Evolutionary conservation across 2,113 vertebrate genomes (phyloP).

Genomic region (Corythornis vintsioides): DNA sequence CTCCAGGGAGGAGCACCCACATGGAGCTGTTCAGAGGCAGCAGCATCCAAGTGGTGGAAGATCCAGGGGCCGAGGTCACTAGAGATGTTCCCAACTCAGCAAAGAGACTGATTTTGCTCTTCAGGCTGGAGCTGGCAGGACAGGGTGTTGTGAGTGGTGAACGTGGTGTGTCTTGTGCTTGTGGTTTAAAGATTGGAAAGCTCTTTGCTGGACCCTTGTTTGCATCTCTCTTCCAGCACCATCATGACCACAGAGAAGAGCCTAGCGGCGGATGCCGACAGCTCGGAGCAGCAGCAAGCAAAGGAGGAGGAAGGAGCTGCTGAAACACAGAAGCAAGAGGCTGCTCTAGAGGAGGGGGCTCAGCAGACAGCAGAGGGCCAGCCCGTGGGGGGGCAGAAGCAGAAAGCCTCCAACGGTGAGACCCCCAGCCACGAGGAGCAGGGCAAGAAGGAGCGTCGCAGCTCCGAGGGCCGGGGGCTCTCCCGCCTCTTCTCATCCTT

Average conservation of each 20-base stretch:
- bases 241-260: constrained; percentile 97
- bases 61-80: rapidly evolving
- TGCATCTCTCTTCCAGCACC: constrained; percentile 66
- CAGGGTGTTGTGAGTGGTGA: not conserved
- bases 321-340: constrained; percentile 64
- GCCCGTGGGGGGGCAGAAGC: constrained; percentile 55
- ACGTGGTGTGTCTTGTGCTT: not conserved
- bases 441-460: constrained; percentile 76
- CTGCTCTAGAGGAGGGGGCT: constrained; percentile 43
- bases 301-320: constrained; percentile 75
- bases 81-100: not conserved
- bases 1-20: no score
- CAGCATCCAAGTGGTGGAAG: not conserved
- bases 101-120: not conserved
- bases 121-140: not conserved
- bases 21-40: not conserved
- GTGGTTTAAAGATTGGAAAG: not conserved
- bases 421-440: constrained; percentile 78
- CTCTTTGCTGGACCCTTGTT: not conserved
- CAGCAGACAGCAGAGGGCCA: constrained; percentile 29
- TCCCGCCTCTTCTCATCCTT: constrained; percentile 93
- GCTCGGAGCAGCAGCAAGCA: constrained; percentile 67
- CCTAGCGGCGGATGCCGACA: constrained; percentile 73
- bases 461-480: constrained; percentile 84
- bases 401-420: constrained; percentile 71